phyloP scores from a whole-genome alignment of 2,113 vertebrate species.

The Eulemur macaco region DNA sequence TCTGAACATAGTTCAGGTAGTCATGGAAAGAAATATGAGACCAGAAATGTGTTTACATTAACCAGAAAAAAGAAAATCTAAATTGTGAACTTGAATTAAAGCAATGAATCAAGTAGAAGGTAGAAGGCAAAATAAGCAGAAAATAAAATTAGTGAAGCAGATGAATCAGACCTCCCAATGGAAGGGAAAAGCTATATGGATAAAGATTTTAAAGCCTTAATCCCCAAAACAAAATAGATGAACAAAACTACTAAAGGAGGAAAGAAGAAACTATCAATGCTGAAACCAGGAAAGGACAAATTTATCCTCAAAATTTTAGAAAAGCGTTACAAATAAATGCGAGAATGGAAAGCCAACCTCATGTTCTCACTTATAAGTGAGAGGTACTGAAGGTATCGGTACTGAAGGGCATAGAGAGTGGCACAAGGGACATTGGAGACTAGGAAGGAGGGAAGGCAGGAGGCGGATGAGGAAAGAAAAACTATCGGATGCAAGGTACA shows the following conservation, averaged over 20 bases:
- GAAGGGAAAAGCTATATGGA: neutral
- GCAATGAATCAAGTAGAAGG: neutral
- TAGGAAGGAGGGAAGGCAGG: no score
- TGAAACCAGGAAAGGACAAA: neutral
- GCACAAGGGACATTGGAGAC: no score
- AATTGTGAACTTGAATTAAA: neutral
- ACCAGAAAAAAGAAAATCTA: neutral
- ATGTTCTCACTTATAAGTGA: no score
- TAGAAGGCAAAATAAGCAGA: neutral
- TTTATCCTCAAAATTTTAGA: neutral
- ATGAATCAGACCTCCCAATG: neutral
- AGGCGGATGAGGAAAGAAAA: no score
- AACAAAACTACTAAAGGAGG: neutral
- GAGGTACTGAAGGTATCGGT: no score
- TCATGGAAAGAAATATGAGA: neutral
- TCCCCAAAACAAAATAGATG: neutral
- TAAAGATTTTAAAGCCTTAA: neutral
- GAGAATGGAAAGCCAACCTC: no score
- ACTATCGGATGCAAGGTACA: no score
- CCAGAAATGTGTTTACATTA: conserved; percentile 18
- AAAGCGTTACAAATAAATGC: neutral
- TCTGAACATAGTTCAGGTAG: neutral
- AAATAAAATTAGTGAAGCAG: neutral
- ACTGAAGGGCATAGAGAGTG: no score
- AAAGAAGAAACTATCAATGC: neutral